Conservation (phyloP, 2,113 vertebrate genomes). For the Eira barbara region DNA sequence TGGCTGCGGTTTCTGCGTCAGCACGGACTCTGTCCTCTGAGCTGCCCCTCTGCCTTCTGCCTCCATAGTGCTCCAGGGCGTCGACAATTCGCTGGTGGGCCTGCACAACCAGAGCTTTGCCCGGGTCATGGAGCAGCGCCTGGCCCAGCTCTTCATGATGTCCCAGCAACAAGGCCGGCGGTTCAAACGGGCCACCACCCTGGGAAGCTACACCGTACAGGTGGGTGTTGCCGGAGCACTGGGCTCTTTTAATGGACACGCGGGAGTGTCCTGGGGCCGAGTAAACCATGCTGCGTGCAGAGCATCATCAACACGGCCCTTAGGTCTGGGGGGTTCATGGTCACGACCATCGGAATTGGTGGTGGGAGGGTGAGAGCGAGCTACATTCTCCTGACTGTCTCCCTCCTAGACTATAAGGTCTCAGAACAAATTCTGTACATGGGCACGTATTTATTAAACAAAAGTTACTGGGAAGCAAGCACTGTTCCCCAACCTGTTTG, state of each 20-base stretch:
- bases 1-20: not conserved
- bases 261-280: not conserved
- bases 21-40: not conserved
- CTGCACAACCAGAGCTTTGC: constrained; percentile 97
- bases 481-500: not conserved
- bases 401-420: not conserved
- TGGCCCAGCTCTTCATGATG: constrained; percentile 94
- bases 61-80: constrained; percentile 93
- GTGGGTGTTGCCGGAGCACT: constrained; percentile 71
- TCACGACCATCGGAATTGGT: not conserved
- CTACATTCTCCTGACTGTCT: not conserved
- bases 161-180: constrained; percentile 92
- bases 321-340: not conserved
- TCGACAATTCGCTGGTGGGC: constrained; percentile 92
- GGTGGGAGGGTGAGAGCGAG: not conserved
- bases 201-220: constrained; percentile 97
- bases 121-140: constrained; percentile 95
- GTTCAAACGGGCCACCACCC: constrained; percentile 91
- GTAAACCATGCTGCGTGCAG: not conserved
- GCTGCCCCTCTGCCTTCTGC: constrained; percentile 8
- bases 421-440: not conserved
- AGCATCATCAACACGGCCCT: not conserved
- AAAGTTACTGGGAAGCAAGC: not conserved
- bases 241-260: not conserved
- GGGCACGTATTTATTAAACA: not conserved